Percentiles rank a stretch among this genome's conserved stretches.
These are phyloP conservation scores for Temnothorax rugatulus DNA, from an alignment of 2,888 invertebrate genomes.

Conservation along the genomic window DNA sequence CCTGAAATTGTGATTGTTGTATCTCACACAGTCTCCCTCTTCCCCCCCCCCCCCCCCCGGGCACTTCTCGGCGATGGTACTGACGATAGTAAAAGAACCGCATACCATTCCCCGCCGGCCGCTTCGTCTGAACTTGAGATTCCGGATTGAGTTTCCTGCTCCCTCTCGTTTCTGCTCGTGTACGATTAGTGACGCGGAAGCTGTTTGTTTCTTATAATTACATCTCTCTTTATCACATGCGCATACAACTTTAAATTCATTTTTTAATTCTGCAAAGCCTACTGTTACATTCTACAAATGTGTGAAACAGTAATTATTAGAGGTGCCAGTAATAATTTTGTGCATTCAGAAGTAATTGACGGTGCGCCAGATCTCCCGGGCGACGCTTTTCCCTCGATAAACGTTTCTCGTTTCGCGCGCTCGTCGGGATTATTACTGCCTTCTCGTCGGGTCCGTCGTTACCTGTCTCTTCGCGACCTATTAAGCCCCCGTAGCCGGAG, in stretches of 20 bases:
- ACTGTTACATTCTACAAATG: neutral
- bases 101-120: neutral
- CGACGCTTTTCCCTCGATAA: conserved; percentile 23
- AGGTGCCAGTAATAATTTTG: neutral
- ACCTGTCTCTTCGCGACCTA: conserved; percentile 47
- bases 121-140: neutral
- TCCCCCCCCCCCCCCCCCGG: no score
- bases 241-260: neutral
- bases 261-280: neutral
- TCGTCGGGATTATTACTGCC: conserved; percentile 33
- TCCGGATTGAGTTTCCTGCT: neutral
- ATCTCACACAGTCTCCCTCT: neutral
- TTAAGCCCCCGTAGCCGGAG: conserved; percentile 22
- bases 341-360: conserved; percentile 14
- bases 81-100: neutral
- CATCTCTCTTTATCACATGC: neutral
- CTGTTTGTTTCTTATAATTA: neutral
- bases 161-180: neutral
- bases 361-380: neutral
- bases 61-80: neutral
- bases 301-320: neutral
- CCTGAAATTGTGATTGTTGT: conserved; percentile 36
- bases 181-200: neutral
- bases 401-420: conserved; percentile 16
- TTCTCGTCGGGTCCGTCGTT: conserved; percentile 37